phyloP scores from a whole-genome alignment of 2,797 vertebrate species.

The Epinephelus awoara region DNA sequence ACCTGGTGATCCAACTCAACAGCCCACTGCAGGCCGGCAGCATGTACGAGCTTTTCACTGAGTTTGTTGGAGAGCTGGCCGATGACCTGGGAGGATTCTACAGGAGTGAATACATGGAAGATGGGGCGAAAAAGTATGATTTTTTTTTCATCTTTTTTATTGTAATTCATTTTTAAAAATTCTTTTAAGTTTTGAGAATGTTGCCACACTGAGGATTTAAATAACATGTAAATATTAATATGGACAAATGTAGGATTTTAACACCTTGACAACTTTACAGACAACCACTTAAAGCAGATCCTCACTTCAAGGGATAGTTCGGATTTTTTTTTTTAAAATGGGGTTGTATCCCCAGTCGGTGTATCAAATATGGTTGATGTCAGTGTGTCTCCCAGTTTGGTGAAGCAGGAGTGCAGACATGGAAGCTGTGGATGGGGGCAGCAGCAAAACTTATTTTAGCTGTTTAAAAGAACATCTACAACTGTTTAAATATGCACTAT shows the following conservation, averaged over 20 bases:
- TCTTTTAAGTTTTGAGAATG: neutral
- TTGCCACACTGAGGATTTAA: neutral
- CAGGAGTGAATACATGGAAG: slow-evolving; percentile 90
- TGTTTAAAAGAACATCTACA: too few relatives aligned
- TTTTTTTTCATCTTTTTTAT: neutral
- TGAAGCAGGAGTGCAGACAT: too few relatives aligned
- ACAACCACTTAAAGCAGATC: neutral
- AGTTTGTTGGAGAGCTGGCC: slow-evolving; percentile 89
- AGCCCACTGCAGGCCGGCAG: slow-evolving; percentile 40
- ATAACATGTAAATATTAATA: neutral
- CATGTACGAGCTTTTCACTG: slow-evolving; percentile 83
- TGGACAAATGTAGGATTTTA: neutral
- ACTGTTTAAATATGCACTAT: too few relatives aligned
- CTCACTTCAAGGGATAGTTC: neutral
- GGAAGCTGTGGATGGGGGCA: too few relatives aligned
- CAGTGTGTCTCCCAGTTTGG: too few relatives aligned
- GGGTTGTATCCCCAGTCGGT: too few relatives aligned
- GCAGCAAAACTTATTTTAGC: too few relatives aligned
- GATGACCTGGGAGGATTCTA: slow-evolving; percentile 94
- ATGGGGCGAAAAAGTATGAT: slow-evolving; percentile 77
- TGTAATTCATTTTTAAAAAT: neutral
- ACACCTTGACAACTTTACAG: neutral
- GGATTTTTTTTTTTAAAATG: too few relatives aligned
- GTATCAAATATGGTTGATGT: too few relatives aligned
- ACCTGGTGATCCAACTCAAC: slow-evolving; percentile 88